phyloP scores from a whole-genome alignment of 2,888 invertebrate species.

The Tipula confusa region DNA sequence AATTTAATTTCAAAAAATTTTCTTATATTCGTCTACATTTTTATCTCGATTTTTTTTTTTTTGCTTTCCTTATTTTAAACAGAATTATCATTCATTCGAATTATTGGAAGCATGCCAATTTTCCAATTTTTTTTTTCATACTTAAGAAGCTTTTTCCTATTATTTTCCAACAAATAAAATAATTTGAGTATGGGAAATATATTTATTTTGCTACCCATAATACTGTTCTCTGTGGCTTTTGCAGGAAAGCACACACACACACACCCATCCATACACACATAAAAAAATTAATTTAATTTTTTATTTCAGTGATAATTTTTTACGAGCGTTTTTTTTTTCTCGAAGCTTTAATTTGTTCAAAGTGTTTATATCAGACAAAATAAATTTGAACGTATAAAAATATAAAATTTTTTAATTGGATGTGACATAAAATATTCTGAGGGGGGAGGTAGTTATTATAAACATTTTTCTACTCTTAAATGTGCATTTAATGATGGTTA shows the following conservation, averaged over 20 bases:
- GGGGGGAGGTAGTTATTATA: not conserved
- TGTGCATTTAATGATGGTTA: constrained; percentile 12
- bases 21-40: not conserved
- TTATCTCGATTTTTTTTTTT: not conserved
- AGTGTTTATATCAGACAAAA: constrained; percentile 25
- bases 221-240: not conserved
- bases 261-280: no score
- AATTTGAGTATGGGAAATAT: not conserved
- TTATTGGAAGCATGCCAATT: constrained; percentile 14
- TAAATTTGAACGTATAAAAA: not conserved
- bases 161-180: constrained; percentile 4
- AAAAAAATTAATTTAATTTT: not conserved
- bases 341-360: not conserved
- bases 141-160: not conserved
- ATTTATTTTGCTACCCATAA: no score
- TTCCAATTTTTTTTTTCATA: not conserved
- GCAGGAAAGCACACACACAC: not conserved
- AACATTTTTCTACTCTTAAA: not conserved
- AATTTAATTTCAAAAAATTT: not conserved
- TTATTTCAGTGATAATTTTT: constrained; percentile 7
- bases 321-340: not conserved
- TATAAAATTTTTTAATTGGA: not conserved
- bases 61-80: not conserved
- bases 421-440: constrained; percentile 14
- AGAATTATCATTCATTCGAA: constrained; percentile 12